A percentile compares a stretch with the other conserved stretches of the same genome.
phyloP scores from a whole-genome alignment of 2,797 vertebrate genomes.

The Pyrocephalus nanus region DNA sequence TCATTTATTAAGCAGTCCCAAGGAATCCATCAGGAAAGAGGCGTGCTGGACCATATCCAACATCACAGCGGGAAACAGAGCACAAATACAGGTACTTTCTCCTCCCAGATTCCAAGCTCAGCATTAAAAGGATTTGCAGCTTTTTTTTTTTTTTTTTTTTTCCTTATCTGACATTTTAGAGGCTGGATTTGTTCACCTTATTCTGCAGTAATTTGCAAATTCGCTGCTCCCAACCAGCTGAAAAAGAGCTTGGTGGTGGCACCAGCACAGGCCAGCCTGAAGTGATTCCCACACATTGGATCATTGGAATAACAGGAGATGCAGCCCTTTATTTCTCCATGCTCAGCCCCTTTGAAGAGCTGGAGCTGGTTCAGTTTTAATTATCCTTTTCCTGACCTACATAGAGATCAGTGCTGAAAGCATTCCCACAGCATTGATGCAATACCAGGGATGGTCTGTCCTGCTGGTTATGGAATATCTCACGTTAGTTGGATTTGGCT shows the following conservation, averaged over 20 bases:
- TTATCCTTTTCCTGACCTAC: neutral
- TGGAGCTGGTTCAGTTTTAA: neutral
- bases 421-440: neutral
- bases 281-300: neutral
- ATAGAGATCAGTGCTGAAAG: neutral
- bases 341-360: neutral
- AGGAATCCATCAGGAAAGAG: constrained; percentile 98
- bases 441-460: neutral
- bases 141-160: neutral
- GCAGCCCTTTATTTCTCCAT: neutral
- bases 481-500: fast-evolving
- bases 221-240: neutral
- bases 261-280: neutral
- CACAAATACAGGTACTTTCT: constrained; percentile 90
- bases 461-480: neutral
- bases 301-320: neutral
- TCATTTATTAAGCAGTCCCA: constrained; percentile 95
- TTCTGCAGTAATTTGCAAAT: neutral
- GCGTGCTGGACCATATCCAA: constrained; percentile 99
- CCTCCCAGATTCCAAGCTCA: neutral
- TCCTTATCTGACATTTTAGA: neutral
- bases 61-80: constrained; percentile 96
- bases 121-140: neutral
- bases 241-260: neutral
- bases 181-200: neutral